Percentiles rank a stretch among this genome's conserved stretches.
Evolutionary conservation across 2,888 invertebrate species (phyloP).

Genomic region (Polymixis flavicincta): DNA sequence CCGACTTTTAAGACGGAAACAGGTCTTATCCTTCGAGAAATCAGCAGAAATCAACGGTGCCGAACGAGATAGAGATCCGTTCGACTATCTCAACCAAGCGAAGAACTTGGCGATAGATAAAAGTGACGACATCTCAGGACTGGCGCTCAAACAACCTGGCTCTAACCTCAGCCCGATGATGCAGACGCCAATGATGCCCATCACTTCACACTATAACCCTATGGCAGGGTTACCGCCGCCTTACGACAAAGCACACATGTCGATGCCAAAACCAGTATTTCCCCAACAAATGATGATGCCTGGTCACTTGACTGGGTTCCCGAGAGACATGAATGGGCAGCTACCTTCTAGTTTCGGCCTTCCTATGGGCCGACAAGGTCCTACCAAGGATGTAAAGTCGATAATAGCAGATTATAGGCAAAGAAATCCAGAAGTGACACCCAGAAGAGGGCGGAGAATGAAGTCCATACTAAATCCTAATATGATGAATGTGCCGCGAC

Average conservation of each 20-base stretch:
- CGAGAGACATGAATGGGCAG: conserved; percentile 90
- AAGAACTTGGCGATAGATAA: conserved; percentile 87
- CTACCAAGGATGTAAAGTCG: conserved; percentile 95
- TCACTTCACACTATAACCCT: conserved; percentile 83
- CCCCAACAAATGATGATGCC: conserved; percentile 86
- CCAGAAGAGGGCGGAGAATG: conserved; percentile 92
- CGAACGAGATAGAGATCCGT: conserved; percentile 81
- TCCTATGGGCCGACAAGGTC: conserved; percentile 93
- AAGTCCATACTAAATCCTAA: conserved; percentile 89
- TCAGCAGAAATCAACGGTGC: conserved; percentile 83
- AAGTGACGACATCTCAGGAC: conserved; percentile 87
- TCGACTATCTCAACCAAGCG: conserved; percentile 85
- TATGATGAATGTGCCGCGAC: conserved; percentile 85
- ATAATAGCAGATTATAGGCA: conserved; percentile 95
- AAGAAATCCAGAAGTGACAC: conserved; percentile 93
- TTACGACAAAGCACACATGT: conserved; percentile 86
- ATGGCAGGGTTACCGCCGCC: conserved; percentile 86
- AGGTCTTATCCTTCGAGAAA: conserved; percentile 90
- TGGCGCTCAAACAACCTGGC: conserved; percentile 84
- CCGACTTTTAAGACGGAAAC: conserved; percentile 93
- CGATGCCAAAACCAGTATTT: conserved; percentile 85
- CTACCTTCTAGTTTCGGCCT: conserved; percentile 88
- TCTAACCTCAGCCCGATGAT: conserved; percentile 80
- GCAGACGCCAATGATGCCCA: conserved; percentile 82
- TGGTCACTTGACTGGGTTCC: conserved; percentile 83